Evolutionary conservation across 2,113 vertebrate species (phyloP), one percentile per base, ranked within the genome.

Genomic region (Misgurnus anguillicaudatus): DNA sequence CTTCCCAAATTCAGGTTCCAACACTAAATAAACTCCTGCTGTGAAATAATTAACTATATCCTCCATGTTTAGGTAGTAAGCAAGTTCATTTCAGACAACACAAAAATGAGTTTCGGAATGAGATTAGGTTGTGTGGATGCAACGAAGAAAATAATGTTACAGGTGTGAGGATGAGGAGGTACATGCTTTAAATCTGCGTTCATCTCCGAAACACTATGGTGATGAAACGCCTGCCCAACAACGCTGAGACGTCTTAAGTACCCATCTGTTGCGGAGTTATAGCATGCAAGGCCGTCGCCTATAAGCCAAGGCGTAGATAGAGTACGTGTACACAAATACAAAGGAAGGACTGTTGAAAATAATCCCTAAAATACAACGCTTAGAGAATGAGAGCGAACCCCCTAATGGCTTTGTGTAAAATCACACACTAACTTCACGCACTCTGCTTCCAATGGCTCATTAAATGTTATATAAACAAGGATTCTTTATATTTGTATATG

Each of bases 381-480:
- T 1, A 39, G 9, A 66, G 45, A 61, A 72, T 73, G 78, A 75
- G 75, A 73, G 69, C 77, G 42, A 17, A 24, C 42, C 77, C 75
- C 41, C 41, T 61, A 19, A 79, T 74, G 60, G 60, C 80, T 70
- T 82, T 68, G 72, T 68, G 80, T 77, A 67, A 66, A 80, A 66
- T 31, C 61, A 68, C 62, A 62, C 55, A 76, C 48, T 4, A 57
- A 61, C 72, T 21, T 9, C 21, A 62, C 16, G 16, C 60, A 41
- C 80, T 83, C 80, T 64, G 72, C 53, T 57, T 57, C 17, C 47
- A 4, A 57, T n/a, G 77, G 79, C 78, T 77, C 80, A 83, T 89
- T 86, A 89, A 83, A 87, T 85, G 74, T 79, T 85, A 87, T 89
- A 91, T 84, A 84, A 89, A 92, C 85, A 90, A 84, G 86, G 86